A percentile compares a stretch with the other conserved stretches of the same genome.
phyloP scores from a whole-genome alignment of 2,888 invertebrate species.

The Volucella inanis region DNA sequence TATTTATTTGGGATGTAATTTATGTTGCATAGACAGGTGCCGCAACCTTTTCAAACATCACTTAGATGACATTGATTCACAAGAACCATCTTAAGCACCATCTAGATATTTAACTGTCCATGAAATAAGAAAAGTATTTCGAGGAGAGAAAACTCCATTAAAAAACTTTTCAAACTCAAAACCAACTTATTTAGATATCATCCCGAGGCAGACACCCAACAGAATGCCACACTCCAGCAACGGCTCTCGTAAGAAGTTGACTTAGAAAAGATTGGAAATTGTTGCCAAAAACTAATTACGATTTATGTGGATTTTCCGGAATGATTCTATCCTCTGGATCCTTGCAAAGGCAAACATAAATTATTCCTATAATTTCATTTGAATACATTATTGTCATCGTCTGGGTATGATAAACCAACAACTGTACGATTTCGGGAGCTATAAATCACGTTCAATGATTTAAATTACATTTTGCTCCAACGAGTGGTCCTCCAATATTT shows the following conservation, averaged over 20 bases:
- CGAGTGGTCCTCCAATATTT: slow-evolving; percentile 36
- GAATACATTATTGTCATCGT: slow-evolving; percentile 58
- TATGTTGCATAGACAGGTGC: too few relatives aligned
- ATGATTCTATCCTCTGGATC: slow-evolving; percentile 15
- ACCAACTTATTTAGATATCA: too few relatives aligned
- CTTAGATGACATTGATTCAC: too few relatives aligned
- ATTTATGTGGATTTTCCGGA: slow-evolving; percentile 44
- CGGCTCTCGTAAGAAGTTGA: not conserved
- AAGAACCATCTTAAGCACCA: too few relatives aligned
- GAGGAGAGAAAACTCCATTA: too few relatives aligned
- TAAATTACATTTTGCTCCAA: slow-evolving; percentile 46
- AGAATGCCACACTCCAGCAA: too few relatives aligned
- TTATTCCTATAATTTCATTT: slow-evolving; percentile 60
- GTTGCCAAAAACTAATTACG: slow-evolving; percentile 62
- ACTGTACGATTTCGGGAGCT: slow-evolving; percentile 27
- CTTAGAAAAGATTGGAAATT: slow-evolving; percentile 47
- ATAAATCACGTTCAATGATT: slow-evolving; percentile 62
- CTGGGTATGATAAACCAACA: slow-evolving; percentile 1
- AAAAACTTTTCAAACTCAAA: too few relatives aligned
- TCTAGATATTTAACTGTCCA: too few relatives aligned
- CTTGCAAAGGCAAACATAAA: slow-evolving; percentile 27
- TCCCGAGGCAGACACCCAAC: too few relatives aligned
- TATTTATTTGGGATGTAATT: too few relatives aligned
- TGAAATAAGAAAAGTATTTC: too few relatives aligned
- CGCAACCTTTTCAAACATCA: too few relatives aligned